Conservation (phyloP, 2,888 invertebrate species). For the Malthinus flaveolus region DNA sequence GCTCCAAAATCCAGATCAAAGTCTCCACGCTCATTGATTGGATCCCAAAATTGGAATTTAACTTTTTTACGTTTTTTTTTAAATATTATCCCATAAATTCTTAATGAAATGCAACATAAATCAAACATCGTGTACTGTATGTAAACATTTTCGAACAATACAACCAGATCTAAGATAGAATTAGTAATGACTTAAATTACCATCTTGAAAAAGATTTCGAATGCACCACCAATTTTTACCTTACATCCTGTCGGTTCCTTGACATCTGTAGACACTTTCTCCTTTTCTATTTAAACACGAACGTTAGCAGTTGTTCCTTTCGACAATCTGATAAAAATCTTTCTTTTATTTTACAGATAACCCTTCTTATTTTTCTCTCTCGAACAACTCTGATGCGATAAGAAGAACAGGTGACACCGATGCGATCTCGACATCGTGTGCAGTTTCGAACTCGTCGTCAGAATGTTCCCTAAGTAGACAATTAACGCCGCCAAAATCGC, state of each 20-base stretch:
- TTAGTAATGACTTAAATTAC: constrained; percentile 37
- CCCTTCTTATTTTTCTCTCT: constrained; percentile 75
- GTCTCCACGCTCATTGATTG: too few relatives aligned
- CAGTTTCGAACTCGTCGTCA: constrained; percentile 32
- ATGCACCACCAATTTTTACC: constrained; percentile 37
- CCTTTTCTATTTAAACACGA: constrained; percentile 12
- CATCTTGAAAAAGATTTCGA: constrained; percentile 35
- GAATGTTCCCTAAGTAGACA: constrained; percentile 35
- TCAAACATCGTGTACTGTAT: constrained; percentile 33
- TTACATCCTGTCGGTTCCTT: constrained; percentile 41
- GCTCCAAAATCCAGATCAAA: too few relatives aligned
- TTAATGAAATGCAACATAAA: not conserved
- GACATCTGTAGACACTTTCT: constrained; percentile 35
- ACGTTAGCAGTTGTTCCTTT: not conserved
- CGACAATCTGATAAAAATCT: not conserved
- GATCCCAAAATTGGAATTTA: too few relatives aligned
- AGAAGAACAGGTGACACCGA: not conserved
- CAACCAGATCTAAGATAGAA: constrained; percentile 28
- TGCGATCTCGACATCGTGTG: constrained; percentile 26
- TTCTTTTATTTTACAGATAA: constrained; percentile 63
- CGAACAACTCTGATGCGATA: constrained; percentile 50
- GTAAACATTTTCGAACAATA: constrained; percentile 38
- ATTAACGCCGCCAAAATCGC: constrained; percentile 42
- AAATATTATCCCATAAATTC: too few relatives aligned
- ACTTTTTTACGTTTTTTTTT: too few relatives aligned